Evolutionary conservation across 2,888 invertebrate species (phyloP), one percentile per base, ranked within the genome.

Genomic region (Cerastis leucographa): DNA sequence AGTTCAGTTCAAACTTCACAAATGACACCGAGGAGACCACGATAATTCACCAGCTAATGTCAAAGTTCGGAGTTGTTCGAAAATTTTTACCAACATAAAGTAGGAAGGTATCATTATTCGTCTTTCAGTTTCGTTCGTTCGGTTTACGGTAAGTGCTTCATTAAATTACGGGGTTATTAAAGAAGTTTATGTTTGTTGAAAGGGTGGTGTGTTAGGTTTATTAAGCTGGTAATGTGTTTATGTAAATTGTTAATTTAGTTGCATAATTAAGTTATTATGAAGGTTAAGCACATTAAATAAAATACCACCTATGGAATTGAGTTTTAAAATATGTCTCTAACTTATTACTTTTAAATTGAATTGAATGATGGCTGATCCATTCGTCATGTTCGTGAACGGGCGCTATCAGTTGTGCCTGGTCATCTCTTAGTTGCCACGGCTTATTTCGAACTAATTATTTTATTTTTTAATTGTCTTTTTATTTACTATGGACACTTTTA

Each of bases 31-130:
- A 93, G 81, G 95, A 94, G 96, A 95, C 95, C 92, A 93, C 93
- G 93, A 95, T 96, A 96, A 96, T 95, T 96, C 94, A 95, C 94
- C 91, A 91, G 93, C 94, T 95, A 95, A 95, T 95, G 95, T 94
- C 94, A 94, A 95, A 96, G 94, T 96, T 95, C 92, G 93, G 91
- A 94, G 90, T 95, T 95, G 93, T 94, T 94, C 89, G 93, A 94
- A n/a, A 94, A 94, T 94, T 95, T 95, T 95, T 94, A 93, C 91
- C 92, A 91, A 93, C 92, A 91, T 91, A 92, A 94, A 94, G 90
- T 91, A 46, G n/a, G 14, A 19, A 42, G 78, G 71, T 71, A 90
- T 91, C 91, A 92, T 94, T 93, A 94, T 92, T 92, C 91, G 90
- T 90, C 89, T 90, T 90, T 88, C 89, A 89, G 89, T 91, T 91